Base-by-base conservation (phyloP, 2,113 vertebrate genomes). In the Rhombomys opimus region DNA sequence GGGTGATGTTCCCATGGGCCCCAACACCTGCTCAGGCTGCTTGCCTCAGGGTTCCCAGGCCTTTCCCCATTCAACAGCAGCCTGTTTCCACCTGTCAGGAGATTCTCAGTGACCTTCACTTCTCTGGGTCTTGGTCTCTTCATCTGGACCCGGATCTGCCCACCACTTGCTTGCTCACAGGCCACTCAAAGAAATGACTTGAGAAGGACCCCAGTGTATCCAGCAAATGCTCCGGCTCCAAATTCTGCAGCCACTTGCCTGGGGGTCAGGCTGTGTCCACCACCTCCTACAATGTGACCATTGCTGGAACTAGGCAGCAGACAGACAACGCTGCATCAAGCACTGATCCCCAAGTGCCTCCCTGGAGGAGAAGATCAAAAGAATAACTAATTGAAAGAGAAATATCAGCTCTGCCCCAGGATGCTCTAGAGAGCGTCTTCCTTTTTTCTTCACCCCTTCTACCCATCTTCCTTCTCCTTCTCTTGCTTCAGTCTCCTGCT, bases 311-410 rank as follows among this genome's bases (percentile, higher is more conserved):
- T 25, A 10, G 22, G 22, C 23, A 41, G 10, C n/a, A 75, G 38
- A 20, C 70, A 73, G 70, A 50, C n/a, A 11, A 23, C 2, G 20
- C 38, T 41, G 20, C 20, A 41, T 41, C 10, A 75, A 46, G 20
- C n/a, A 41, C 18, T 41, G 38, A 41, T 41, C 17, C 23, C 22
- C 10, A 46, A 46, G 38, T 50, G 41, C 46, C 75, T 46, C 23
- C 41, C 23, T 59, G 20, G 75, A 46, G 46, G 46, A 46, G 46
- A 46, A 46, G 46, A 46, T 46, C 46, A 68, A 91, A 81, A 97
- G 77, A 82, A 94, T 96, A 98, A 97, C 95, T 96, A 95, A 95
- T 87, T 95, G 77, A 91, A 92, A 92, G 52, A 89, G 94, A 95
- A 95, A 93, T 32, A 11, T 57, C 5, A 32, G 35, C 91, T 72